Percentiles rank a stretch among this genome's conserved stretches.
Conservation (phyloP, 2,113 vertebrate species). For the Oryzias woworae region DNA sequence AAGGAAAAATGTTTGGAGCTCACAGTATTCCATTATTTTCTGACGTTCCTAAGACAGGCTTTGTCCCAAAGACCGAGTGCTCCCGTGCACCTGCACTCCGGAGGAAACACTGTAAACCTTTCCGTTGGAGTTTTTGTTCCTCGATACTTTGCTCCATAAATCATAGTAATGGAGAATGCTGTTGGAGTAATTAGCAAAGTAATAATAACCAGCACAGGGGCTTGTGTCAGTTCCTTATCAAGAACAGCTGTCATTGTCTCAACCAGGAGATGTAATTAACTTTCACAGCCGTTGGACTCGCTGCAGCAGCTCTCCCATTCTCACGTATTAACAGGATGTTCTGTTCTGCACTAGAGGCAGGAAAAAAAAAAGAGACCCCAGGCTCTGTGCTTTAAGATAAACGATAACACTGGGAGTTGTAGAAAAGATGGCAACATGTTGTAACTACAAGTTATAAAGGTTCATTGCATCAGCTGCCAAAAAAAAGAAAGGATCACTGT, state of each 20-base stretch:
- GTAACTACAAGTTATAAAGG: no score
- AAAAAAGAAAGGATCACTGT: no score
- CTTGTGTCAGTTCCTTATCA: conserved; percentile 49
- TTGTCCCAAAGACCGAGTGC: not conserved
- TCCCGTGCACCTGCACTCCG: conserved; percentile 28
- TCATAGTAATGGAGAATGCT: conserved; percentile 60
- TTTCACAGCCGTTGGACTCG: conserved; percentile 27
- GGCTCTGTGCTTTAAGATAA: conserved; percentile 1
- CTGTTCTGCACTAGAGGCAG: conserved; percentile 4
- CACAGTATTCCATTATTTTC: conserved; percentile 2
- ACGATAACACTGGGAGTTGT: conserved; percentile 1
- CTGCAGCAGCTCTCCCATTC: conserved; percentile 24
- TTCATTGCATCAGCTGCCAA: no score
- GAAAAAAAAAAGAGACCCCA: not conserved
- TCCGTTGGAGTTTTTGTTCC: conserved; percentile 38
- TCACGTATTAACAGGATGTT: conserved; percentile 20
- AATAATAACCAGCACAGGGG: conserved; percentile 59
- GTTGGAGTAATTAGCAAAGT: conserved; percentile 63
- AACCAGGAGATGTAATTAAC: conserved; percentile 54
- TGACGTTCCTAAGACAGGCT: conserved; percentile 2
- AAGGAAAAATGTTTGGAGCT: not conserved
- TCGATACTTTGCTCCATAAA: conserved; percentile 34
- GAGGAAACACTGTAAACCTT: conserved; percentile 18
- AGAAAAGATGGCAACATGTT: not conserved
- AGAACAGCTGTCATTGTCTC: conserved; percentile 39